Percentiles rank a stretch among this genome's conserved stretches.
Evolutionary conservation across 2,888 invertebrate species (phyloP).

Genomic region (Hyles lineata): DNA sequence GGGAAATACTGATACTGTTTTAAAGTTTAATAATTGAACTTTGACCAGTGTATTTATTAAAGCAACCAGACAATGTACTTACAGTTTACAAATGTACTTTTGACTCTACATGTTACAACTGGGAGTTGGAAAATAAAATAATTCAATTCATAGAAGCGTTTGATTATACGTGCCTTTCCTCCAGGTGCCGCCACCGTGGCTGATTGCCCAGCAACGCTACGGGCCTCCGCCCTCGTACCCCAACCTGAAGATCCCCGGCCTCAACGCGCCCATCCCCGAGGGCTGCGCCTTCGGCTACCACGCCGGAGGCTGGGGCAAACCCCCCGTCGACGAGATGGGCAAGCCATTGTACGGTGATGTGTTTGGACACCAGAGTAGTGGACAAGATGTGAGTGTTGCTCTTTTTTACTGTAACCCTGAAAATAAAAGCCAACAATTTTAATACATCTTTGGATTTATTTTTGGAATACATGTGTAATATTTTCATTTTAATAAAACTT

Average conservation of each 20-base stretch:
- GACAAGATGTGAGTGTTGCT: conserved; percentile 87
- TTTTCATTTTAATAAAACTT: too few relatives aligned
- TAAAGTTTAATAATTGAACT: too few relatives aligned
- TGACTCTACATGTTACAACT: too few relatives aligned
- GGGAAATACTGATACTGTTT: too few relatives aligned
- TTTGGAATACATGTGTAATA: too few relatives aligned
- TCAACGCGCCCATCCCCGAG: conserved; percentile 99
- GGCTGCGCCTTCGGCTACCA: conserved; percentile 99
- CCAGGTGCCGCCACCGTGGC: conserved; percentile 95
- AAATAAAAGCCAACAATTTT: too few relatives aligned
- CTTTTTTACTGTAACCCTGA: background rate
- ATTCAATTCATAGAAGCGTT: too few relatives aligned
- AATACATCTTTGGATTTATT: too few relatives aligned
- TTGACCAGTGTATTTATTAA: too few relatives aligned
- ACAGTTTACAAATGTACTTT: too few relatives aligned
- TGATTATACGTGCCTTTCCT: background rate
- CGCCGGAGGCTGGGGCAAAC: conserved; percentile 99
- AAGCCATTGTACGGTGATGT: conserved; percentile 99
- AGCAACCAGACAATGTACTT: too few relatives aligned
- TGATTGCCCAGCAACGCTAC: conserved; percentile 98
- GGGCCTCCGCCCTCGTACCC: conserved; percentile 99
- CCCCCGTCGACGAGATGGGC: conserved; percentile 99
- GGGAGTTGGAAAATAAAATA: too few relatives aligned
- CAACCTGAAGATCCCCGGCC: conserved; percentile 97
- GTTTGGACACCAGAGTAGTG: conserved; percentile 93